Conservation (phyloP, 1,140 invertebrate genomes). For the Drosophila orosa region DNA sequence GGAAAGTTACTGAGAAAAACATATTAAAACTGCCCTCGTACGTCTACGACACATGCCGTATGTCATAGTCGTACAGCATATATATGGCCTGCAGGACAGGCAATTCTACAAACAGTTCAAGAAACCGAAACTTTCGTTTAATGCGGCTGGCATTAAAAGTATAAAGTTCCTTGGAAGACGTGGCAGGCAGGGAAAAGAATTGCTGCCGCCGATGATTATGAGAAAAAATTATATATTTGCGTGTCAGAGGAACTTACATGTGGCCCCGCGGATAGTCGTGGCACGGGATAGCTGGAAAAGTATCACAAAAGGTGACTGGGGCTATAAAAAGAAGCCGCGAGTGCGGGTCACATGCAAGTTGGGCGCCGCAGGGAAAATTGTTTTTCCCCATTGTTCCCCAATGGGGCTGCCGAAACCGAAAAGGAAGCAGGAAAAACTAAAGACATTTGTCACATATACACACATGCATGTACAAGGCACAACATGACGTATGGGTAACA, state of each 20-base stretch:
- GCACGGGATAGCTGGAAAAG: conserved; percentile 43
- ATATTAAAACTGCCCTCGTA: conserved; percentile 51
- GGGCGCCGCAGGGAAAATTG: conserved; percentile 50
- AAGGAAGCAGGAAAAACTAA: conserved; percentile 64
- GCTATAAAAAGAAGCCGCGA: conserved; percentile 64
- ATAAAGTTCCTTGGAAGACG: conserved; percentile 62
- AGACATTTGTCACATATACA: conserved; percentile 77
- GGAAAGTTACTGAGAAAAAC: neutral
- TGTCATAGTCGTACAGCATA: conserved; percentile 46
- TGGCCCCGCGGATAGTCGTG: conserved; percentile 26
- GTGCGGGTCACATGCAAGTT: conserved; percentile 57
- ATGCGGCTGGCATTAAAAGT: conserved; percentile 75
- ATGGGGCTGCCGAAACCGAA: conserved; percentile 27
- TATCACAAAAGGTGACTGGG: conserved; percentile 79
- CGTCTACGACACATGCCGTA: conserved; percentile 57
- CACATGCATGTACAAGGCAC: conserved; percentile 45
- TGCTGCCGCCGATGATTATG: conserved; percentile 69
- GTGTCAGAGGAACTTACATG: conserved; percentile 63
- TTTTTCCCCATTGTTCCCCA: conserved; percentile 48
- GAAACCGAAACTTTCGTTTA: conserved; percentile 69
- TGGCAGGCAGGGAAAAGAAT: conserved; percentile 54
- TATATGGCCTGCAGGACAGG: conserved; percentile 34
- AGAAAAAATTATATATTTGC: conserved; percentile 82
- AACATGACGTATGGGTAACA: conserved; percentile 80
- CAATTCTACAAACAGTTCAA: conserved; percentile 32